These are phyloP conservation scores for Martes flavigula DNA, from an alignment of 2,797 vertebrate species.

Conservation along the genomic window DNA sequence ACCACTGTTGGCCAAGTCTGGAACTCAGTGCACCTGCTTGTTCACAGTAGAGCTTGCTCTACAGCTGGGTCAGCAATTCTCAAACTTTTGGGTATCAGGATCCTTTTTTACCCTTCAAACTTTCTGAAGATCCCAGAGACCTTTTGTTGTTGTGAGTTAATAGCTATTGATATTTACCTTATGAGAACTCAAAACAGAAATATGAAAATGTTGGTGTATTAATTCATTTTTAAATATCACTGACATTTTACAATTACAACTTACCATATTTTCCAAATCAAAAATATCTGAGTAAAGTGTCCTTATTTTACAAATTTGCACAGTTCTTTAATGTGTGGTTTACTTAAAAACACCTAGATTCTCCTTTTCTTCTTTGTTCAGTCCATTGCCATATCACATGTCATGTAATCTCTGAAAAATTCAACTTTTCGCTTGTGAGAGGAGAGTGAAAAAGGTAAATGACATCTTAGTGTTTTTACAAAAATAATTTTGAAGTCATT, in stretches of 20 bases:
- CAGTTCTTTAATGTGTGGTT: not conserved
- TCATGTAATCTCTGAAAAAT: not conserved
- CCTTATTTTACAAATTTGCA: not conserved
- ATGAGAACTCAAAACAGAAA: not conserved
- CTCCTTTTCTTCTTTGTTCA: not conserved
- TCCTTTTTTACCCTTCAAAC: not conserved
- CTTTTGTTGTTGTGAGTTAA: not conserved
- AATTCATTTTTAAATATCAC: not conserved
- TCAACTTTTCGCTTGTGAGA: not conserved
- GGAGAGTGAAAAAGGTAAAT: not conserved
- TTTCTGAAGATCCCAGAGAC: not conserved
- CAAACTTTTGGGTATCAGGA: not conserved
- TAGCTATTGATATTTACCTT: not conserved
- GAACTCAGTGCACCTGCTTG: not conserved
- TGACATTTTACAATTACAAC: conserved; percentile 21
- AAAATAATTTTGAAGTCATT: conserved; percentile 7
- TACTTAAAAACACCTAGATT: conserved; percentile 9
- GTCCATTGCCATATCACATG: not conserved
- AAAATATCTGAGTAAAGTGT: not conserved
- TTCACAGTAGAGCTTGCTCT: not conserved
- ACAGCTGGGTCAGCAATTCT: not conserved
- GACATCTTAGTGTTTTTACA: not conserved
- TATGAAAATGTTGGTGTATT: not conserved
- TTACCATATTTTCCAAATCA: not conserved
- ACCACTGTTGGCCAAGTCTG: not conserved